phyloP scores from a whole-genome alignment of 2,888 invertebrate genomes.

The Chrysolina oricalcia region DNA sequence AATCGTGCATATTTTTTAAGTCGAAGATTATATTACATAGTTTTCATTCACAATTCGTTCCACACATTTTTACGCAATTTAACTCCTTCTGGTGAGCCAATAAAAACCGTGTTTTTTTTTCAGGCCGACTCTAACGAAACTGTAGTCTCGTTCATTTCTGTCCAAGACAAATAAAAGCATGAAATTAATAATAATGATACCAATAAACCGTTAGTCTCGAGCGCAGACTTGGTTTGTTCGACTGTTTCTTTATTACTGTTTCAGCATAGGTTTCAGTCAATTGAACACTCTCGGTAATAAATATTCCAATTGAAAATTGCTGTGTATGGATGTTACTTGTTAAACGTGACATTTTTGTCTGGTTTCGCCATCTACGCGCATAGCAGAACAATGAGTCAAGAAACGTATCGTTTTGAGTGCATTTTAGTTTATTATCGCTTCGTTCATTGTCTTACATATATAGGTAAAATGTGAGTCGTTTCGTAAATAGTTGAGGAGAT shows the following conservation, averaged over 20 bases:
- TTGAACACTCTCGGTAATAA: constrained; percentile 19
- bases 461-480: not conserved
- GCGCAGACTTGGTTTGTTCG: not conserved
- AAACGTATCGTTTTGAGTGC: not conserved
- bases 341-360: constrained; percentile 24
- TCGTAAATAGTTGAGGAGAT: not conserved
- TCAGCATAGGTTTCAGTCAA: constrained; percentile 20
- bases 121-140: not conserved
- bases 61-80: not conserved
- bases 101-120: constrained; percentile 4
- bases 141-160: not conserved
- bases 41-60: not conserved
- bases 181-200: constrained; percentile 18
- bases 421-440: constrained; percentile 3
- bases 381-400: constrained; percentile 17
- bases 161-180: not conserved
- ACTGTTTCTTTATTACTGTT: constrained; percentile 26
- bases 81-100: not conserved
- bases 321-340: constrained; percentile 25
- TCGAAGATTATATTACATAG: not conserved
- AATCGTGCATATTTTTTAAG: no score
- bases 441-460: constrained; percentile 20
- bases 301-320: constrained; percentile 24
- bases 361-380: constrained; percentile 6
- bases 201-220: constrained; percentile 1